A percentile compares a stretch with the other conserved stretches of the same genome.
Conservation (phyloP, 2,888 invertebrate species). For the Trissonchulus latispiculum region DNA sequence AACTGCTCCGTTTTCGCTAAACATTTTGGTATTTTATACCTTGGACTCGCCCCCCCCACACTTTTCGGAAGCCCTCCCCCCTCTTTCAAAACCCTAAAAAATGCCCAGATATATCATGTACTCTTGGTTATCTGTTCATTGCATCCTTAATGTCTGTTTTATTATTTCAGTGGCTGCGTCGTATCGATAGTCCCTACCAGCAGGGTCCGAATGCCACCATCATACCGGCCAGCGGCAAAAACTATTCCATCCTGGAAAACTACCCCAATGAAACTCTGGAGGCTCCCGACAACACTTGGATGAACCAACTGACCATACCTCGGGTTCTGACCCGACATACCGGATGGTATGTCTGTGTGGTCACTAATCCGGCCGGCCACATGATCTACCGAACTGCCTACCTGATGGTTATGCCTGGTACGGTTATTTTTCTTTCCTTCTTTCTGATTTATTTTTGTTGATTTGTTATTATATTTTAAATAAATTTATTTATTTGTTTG, state of each 20-base stretch:
- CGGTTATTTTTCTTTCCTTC: no score
- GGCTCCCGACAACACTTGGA: conserved; percentile 43
- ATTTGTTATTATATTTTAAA: no score
- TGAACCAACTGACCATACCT: conserved; percentile 47
- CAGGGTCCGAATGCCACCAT: conserved; percentile 41
- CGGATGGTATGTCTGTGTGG: conserved; percentile 50
- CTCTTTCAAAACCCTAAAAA: no score
- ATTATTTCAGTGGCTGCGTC: conserved; percentile 49
- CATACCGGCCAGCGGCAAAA: conserved; percentile 45
- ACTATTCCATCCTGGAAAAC: conserved; percentile 47
- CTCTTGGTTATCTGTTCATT: no score
- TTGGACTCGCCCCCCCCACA: no score
- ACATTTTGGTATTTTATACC: no score
- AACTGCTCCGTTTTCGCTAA: no score
- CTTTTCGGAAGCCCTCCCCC: no score
- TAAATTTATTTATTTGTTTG: no score
- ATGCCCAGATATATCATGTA: no score
- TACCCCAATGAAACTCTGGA: conserved; percentile 34
- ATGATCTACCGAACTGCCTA: conserved; percentile 47
- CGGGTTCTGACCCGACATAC: conserved; percentile 43
- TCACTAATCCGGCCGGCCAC: conserved; percentile 48
- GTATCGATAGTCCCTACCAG: conserved; percentile 41
- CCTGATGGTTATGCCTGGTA: conserved; percentile 45
- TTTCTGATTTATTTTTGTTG: no score
- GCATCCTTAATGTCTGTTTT: no score